phyloP scores from a whole-genome alignment of 2,113 vertebrate species.

The Oplegnathus fasciatus region DNA sequence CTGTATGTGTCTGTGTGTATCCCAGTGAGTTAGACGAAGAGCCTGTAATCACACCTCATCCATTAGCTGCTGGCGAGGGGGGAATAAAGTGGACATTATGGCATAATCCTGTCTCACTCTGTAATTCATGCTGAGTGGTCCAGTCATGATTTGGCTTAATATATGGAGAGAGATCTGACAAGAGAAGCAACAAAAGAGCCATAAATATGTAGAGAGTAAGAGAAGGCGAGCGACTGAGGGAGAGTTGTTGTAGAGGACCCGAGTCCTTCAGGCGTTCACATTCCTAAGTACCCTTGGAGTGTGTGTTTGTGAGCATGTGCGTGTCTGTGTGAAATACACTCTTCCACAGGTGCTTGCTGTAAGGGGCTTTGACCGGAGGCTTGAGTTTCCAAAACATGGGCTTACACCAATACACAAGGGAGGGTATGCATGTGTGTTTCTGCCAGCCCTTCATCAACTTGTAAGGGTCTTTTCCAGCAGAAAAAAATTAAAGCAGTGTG shows the following conservation, averaged over 20 bases:
- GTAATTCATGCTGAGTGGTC: slow-evolving; percentile 67
- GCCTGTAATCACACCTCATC: slow-evolving; percentile 70
- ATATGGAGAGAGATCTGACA: slow-evolving; percentile 60
- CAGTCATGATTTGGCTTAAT: slow-evolving; percentile 58
- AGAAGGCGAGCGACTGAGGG: slow-evolving; percentile 7
- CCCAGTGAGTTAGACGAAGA: slow-evolving; percentile 24
- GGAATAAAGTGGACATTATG: slow-evolving; percentile 54
- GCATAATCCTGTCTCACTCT: slow-evolving; percentile 59
- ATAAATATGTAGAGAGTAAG: slow-evolving; percentile 52
- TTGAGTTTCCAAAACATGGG: slow-evolving; percentile 80
- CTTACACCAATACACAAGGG: slow-evolving; percentile 58
- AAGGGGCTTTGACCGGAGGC: slow-evolving; percentile 67
- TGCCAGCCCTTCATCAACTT: slow-evolving; percentile 47
- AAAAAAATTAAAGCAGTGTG: background rate
- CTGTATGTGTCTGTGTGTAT: slow-evolving; percentile 54
- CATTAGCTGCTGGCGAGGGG: slow-evolving; percentile 49
- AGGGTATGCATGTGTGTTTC: slow-evolving; percentile 41
- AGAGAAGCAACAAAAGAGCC: slow-evolving; percentile 45
- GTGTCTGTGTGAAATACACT: slow-evolving; percentile 57
- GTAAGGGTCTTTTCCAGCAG: slow-evolving; percentile 30
- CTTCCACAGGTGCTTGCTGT: slow-evolving; percentile 78
- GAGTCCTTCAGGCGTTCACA: slow-evolving; percentile 54
- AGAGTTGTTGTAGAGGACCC: slow-evolving; percentile 24
- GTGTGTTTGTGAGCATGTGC: slow-evolving; percentile 23
- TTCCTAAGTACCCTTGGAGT: slow-evolving; percentile 57